phyloP scores from a whole-genome alignment of 1,140 invertebrate genomes.

The Brachionus asplanchnoidis region DNA sequence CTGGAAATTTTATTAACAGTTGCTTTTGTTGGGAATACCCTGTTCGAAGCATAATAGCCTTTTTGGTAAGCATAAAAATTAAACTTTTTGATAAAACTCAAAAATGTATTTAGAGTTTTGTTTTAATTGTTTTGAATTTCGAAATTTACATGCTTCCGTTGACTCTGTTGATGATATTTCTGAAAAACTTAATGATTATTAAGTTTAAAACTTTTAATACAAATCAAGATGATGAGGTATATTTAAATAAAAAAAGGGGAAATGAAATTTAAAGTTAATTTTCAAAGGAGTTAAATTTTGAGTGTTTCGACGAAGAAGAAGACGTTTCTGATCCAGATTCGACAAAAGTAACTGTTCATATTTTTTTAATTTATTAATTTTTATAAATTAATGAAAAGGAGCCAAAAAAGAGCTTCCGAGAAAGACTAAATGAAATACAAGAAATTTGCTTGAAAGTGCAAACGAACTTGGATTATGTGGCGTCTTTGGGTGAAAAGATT shows the following conservation, averaged over 20 bases:
- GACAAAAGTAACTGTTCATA: constrained; percentile 27
- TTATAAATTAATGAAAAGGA: not conserved
- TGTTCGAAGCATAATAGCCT: constrained; percentile 75
- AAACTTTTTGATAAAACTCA: not conserved
- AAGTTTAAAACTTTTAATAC: not conserved
- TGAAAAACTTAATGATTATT: constrained; percentile 18
- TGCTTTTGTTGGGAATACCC: constrained; percentile 95
- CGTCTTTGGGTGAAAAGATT: constrained; percentile 80
- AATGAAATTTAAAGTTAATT: not conserved
- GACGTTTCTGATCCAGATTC: constrained; percentile 49
- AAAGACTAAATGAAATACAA: constrained; percentile 84
- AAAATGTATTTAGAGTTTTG: constrained; percentile 47
- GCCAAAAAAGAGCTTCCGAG: constrained; percentile 89
- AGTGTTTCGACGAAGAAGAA: constrained; percentile 52
- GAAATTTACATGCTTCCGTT: constrained; percentile 56
- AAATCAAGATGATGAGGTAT: not conserved
- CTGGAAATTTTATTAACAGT: constrained; percentile 84
- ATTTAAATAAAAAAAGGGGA: not conserved
- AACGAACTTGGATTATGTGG: constrained; percentile 76
- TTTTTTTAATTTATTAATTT: not conserved
- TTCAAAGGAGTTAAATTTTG: constrained; percentile 48
- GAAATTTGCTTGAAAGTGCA: constrained; percentile 88
- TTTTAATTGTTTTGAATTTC: constrained; percentile 54
- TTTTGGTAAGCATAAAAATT: constrained; percentile 62
- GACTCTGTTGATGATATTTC: constrained; percentile 50